Conservation (phyloP, 1,140 invertebrate species). For the Melanaphis sacchari region DNA sequence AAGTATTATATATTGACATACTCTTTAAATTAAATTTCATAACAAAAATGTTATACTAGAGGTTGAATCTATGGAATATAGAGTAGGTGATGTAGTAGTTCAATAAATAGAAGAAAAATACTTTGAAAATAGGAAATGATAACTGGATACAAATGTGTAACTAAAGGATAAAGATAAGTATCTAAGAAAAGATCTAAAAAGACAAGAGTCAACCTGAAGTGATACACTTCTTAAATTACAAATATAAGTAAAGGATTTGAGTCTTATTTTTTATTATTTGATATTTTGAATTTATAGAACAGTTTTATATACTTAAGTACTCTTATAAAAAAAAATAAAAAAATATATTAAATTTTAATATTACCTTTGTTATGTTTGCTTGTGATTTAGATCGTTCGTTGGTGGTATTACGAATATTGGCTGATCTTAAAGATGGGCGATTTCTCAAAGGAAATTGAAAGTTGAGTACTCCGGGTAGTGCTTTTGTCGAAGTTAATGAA, state of each 20-base stretch:
- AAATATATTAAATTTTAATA: neutral
- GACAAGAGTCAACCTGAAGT: neutral
- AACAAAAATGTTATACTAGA: neutral
- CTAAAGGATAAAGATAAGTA: neutral
- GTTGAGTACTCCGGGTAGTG: neutral
- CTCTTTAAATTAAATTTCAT: neutral
- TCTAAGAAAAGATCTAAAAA: neutral
- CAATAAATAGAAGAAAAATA: neutral
- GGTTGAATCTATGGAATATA: neutral
- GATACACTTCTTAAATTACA: neutral
- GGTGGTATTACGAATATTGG: slow-evolving; percentile 53
- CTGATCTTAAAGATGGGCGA: slow-evolving; percentile 58
- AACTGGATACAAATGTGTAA: neutral
- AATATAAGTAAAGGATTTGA: neutral
- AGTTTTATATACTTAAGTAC: neutral
- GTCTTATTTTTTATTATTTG: no score
- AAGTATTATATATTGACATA: neutral
- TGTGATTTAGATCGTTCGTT: slow-evolving; percentile 63
- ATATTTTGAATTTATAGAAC: neutral
- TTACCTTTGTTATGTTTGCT: slow-evolving; percentile 64
- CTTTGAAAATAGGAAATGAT: neutral
- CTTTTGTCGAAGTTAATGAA: slow-evolving; percentile 35
- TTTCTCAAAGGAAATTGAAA: slow-evolving; percentile 29
- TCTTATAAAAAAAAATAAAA: neutral
- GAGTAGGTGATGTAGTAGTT: neutral